These are phyloP conservation scores for Hippopotamyrus pictus DNA, from an alignment of 2,797 vertebrate genomes.

Conservation along the genomic window DNA sequence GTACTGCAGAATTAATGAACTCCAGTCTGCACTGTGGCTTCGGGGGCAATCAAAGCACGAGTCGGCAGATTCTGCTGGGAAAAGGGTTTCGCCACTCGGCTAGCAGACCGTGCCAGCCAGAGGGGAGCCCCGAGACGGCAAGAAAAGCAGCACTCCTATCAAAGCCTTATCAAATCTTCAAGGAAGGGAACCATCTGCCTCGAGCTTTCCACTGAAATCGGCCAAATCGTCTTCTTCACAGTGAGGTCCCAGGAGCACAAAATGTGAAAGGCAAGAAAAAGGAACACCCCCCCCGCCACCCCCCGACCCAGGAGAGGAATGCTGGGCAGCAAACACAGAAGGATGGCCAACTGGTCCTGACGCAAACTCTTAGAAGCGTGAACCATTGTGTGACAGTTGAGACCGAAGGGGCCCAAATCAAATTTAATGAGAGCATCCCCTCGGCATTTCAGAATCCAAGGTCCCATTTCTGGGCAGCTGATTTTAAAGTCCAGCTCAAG, in stretches of 20 bases:
- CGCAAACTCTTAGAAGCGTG: neutral
- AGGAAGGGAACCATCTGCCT: neutral
- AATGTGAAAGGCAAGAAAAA: neutral
- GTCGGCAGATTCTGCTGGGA: neutral
- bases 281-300: too few relatives aligned
- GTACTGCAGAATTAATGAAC: slow-evolving; percentile 39
- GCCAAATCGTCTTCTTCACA: slow-evolving; percentile 4
- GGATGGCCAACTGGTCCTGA: neutral
- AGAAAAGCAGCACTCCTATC: neutral
- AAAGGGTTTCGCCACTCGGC: neutral
- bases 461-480: neutral
- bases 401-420: neutral
- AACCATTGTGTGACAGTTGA: slow-evolving; percentile 11
- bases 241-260: neutral
- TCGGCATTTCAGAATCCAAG: neutral
- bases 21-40: slow-evolving; percentile 21
- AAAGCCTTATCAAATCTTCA: neutral
- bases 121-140: neutral
- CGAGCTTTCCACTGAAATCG: neutral
- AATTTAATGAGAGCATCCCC: neutral
- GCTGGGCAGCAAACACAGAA: neutral
- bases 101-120: neutral
- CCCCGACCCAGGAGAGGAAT: neutral
- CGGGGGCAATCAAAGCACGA: slow-evolving; percentile 17
- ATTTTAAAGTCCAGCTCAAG: neutral